Evolutionary conservation across 1,140 invertebrate species (phyloP).

Genomic region (Olivierus martensii): DNA sequence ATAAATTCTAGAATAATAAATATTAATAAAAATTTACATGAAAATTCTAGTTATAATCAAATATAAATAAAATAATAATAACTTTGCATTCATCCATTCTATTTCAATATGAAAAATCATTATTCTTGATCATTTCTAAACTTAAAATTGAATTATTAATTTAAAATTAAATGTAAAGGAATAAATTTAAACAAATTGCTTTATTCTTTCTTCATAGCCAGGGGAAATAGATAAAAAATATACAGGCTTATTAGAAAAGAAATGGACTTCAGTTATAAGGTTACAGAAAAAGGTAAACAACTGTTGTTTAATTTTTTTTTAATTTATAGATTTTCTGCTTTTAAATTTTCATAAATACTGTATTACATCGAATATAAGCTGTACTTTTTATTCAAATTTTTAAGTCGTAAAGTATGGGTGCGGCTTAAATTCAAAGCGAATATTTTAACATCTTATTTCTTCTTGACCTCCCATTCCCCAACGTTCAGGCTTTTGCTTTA

Average conservation of each 20-base stretch:
- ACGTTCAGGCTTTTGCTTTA: no score
- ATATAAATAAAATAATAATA: not conserved
- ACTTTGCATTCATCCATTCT: not conserved
- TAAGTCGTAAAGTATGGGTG: no score
- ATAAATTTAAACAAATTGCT: not conserved
- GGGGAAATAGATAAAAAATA: constrained; percentile 93
- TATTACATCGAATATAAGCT: no score
- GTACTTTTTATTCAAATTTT: no score
- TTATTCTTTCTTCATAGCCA: constrained; percentile 30
- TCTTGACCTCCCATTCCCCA: no score
- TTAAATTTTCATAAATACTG: no score
- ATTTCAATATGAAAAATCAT: not conserved
- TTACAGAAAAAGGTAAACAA: constrained; percentile 94
- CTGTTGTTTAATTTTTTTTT: not conserved
- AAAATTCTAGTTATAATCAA: not conserved
- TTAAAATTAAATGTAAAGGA: not conserved
- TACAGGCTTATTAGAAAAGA: constrained; percentile 91
- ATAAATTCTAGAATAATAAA: no score
- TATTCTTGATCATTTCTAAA: not conserved
- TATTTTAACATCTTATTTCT: no score
- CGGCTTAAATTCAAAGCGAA: no score
- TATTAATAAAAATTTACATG: not conserved
- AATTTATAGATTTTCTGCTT: no score
- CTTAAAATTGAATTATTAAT: not conserved
- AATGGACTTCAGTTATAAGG: constrained; percentile 98